Conservation (phyloP, 2,113 vertebrate genomes). For the Lanius collurio region DNA sequence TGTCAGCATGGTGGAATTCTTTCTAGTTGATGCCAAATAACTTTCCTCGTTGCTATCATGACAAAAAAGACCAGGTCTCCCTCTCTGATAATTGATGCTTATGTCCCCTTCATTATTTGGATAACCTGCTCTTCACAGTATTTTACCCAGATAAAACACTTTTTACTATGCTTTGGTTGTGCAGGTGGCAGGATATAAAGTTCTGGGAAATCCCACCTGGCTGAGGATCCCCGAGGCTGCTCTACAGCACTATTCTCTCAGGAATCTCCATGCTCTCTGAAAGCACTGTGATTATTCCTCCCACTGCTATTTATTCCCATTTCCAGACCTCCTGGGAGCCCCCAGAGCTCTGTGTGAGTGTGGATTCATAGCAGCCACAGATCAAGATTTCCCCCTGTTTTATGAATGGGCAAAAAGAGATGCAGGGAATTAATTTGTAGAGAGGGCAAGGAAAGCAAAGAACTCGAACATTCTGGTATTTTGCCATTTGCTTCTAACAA, state of each 20-base stretch:
- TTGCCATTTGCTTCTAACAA: neutral
- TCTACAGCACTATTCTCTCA: neutral
- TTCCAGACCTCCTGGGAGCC: constrained; percentile 27
- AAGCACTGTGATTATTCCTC: constrained; percentile 25
- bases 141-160: neutral
- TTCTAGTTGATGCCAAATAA: neutral
- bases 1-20: neutral
- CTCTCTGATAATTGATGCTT: neutral
- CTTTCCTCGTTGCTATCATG: neutral
- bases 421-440: neutral
- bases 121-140: neutral
- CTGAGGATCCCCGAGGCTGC: neutral
- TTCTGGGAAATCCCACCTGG: constrained; percentile 7
- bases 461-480: neutral
- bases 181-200: constrained; percentile 14
- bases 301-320: neutral
- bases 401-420: neutral
- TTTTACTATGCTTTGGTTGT: neutral
- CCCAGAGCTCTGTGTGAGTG: neutral
- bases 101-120: neutral
- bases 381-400: neutral
- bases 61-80: neutral
- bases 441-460: neutral
- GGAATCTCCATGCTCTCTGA: neutral
- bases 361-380: neutral